A percentile compares a stretch with the other conserved stretches of the same genome.
Conservation (phyloP, 2,888 invertebrate genomes). For the Altica lythri region DNA sequence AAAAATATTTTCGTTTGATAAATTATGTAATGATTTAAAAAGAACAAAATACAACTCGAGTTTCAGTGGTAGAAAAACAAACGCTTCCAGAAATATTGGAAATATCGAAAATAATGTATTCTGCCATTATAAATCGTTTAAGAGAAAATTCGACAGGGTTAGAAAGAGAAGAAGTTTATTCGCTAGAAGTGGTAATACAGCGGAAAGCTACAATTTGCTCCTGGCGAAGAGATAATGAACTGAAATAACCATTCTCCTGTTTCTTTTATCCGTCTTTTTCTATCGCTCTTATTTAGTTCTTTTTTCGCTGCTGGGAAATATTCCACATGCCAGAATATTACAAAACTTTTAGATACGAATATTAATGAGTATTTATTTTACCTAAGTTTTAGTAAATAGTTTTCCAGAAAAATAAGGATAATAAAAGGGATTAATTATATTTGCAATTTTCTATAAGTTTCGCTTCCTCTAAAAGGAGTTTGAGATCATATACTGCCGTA, state of each 20-base stretch:
- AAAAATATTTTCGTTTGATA: too few relatives aligned
- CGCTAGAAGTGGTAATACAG: slow-evolving; percentile 44
- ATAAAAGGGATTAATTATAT: neutral
- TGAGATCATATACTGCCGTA: neutral
- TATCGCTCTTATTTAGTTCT: slow-evolving; percentile 3
- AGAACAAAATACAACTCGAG: too few relatives aligned
- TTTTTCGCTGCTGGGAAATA: neutral
- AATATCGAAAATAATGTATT: slow-evolving; percentile 47
- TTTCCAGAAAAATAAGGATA: neutral
- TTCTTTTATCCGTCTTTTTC: slow-evolving; percentile 19
- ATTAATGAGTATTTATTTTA: neutral
- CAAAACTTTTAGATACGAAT: too few relatives aligned
- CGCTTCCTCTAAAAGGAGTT: neutral
- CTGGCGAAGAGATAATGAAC: slow-evolving; percentile 43
- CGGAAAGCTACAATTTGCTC: slow-evolving; percentile 43
- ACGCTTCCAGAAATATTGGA: neutral
- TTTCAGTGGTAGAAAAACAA: too few relatives aligned
- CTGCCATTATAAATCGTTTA: slow-evolving; percentile 55
- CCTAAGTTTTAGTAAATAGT: too few relatives aligned
- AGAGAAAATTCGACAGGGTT: slow-evolving; percentile 44
- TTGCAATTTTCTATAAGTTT: neutral
- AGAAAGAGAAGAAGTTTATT: slow-evolving; percentile 11
- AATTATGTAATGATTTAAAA: too few relatives aligned
- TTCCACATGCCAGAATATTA: neutral
- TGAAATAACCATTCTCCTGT: slow-evolving; percentile 40